A percentile compares a stretch with the other conserved stretches of the same genome.
Conservation (phyloP, 2,113 vertebrate species). For the Corythornis cristatus region DNA sequence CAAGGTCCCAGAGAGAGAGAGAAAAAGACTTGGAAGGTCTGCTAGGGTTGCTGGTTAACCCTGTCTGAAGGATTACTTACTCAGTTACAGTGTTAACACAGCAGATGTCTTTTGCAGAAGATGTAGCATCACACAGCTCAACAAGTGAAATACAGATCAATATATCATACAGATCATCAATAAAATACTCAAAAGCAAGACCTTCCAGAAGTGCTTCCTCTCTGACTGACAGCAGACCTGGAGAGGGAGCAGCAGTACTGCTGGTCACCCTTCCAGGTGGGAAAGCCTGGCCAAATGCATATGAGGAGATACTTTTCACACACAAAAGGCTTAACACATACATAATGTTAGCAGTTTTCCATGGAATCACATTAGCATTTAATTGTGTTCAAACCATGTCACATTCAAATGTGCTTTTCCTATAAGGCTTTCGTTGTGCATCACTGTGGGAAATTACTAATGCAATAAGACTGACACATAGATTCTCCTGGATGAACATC, state of each 20-base stretch:
- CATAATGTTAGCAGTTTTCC: conserved; percentile 34
- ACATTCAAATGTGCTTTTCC: conserved; percentile 52
- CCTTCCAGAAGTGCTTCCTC: not conserved
- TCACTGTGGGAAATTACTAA: conserved; percentile 67
- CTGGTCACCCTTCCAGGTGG: not conserved
- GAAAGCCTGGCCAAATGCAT: not conserved
- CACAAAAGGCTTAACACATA: not conserved
- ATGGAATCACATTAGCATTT: conserved; percentile 45
- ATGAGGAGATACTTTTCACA: not conserved
- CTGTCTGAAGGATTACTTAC: not conserved
- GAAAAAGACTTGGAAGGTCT: not conserved
- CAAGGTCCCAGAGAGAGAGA: not conserved
- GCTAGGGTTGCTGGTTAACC: too few species aligned
- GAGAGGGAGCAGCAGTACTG: not conserved
- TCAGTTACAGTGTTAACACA: not conserved
- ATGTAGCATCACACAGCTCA: not conserved
- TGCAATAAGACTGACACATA: conserved; percentile 62
- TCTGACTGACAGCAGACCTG: not conserved
- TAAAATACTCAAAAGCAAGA: not conserved
- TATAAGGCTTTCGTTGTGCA: conserved; percentile 68
- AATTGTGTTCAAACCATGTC: conserved; percentile 27
- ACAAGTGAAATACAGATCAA: not conserved
- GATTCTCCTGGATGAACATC: conserved; percentile 40
- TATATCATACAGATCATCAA: not conserved
- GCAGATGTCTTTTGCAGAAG: not conserved